Evolutionary conservation across 2,888 invertebrate genomes (phyloP), one percentile per base, ranked within the genome.

Genomic region (Electrophaes corylata): DNA sequence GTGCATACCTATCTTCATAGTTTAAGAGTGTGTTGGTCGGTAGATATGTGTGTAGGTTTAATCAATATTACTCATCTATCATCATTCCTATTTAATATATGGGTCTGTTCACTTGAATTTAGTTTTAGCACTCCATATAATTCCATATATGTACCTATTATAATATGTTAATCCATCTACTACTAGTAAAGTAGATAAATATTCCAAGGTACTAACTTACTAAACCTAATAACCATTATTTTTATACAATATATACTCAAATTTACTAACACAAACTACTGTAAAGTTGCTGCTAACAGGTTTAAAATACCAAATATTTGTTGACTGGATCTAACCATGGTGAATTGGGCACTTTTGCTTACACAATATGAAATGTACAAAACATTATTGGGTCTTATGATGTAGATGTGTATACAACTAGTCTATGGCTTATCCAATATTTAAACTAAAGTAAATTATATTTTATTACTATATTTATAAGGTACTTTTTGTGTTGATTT

Each of bases 1-100:
- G 79, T 85, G 86, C 82, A 78, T 81, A 76, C 79, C 73, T 68
- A 76, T 78, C 73, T 69, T 69, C 67, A 66, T 80, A 81, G 72
- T 65, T 75, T 72, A 80, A 84, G 76, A 72, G 65, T 72, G 74
- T 75, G 72, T 79, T 79, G 81, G 72, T 80, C 79, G 82, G 77
- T 85, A 84, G 83, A 71, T 81, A 51, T 67, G 62, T 67, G 71
- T 71, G 66, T 74, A 67, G 71, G 70, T 74, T 70, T 67, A 26
- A 31, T 45, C 10, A 53, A 70, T 70, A 69, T 68, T 62, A 76
- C 64, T 70, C 72, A 73, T 69, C 54, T 70, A 65, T 75, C 68
- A 71, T 73, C 84, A 84, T 85, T 85, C 84, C 85, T 81, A 69
- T 76, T 76, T 73, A 62, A 69, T 65, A 14, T 73, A 67, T 74